Base-by-base conservation (phyloP, 2,113 vertebrate species). In the Corythaixoides concolor region DNA sequence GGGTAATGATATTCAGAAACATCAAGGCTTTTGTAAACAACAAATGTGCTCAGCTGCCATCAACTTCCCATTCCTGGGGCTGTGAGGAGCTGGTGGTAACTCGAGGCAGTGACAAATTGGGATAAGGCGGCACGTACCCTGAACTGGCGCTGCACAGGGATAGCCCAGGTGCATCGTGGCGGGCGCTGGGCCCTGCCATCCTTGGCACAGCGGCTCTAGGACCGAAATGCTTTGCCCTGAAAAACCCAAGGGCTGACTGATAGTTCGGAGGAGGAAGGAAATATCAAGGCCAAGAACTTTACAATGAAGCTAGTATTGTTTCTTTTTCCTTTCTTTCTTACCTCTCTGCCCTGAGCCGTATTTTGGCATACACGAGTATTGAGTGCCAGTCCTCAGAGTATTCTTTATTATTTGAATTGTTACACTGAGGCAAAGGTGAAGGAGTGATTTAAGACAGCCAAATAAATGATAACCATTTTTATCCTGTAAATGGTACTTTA, bases 151-250 rank as follows among this genome's bases (percentile, higher is more conserved):
- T 32, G 47, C 8, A 6, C 7, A 2, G 16, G 33, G 28, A 49
- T 10, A 53, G 62, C 15, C 35, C 17, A 7, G 35, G 49, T 11
- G 1, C 3, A 0, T 58, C 1, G 1, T 26, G 23, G 30, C 64
- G 28, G 28, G 32, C 0, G 0, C 9, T 4, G 28, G 43, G 28
- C 28, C 0, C 0, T 41, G 56, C 14, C 18, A 3, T 32, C 72
- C 35, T 55, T 66, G 41, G 23, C 47, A 12, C 11, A 6, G 5
- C 15, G 62, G 27, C 60, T 35, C 50, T 27, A 1, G 24, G 17
- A 15, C 35, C 49, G 30, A 52, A 56, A 50, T 49, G 37, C 39
- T 64, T 68, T 79, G 43, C 52, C 87, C 5, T 1, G 37, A 16
- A 66, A 37, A 67, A 62, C 13, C 12, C 3, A 37, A 39, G 37